phyloP scores from a whole-genome alignment of 2,888 invertebrate genomes.

The Herminia tarsipennalis region DNA sequence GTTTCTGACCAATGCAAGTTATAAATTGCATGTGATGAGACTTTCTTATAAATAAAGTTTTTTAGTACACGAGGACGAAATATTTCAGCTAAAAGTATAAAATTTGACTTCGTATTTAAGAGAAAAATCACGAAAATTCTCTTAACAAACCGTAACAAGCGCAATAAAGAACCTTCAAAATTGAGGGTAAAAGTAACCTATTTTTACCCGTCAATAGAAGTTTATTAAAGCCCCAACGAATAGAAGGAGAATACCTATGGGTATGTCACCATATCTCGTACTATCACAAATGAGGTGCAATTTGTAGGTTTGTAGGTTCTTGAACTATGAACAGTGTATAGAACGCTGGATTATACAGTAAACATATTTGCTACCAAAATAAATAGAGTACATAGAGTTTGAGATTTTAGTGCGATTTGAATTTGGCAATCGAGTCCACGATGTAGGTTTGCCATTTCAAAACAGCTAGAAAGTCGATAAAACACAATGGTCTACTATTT shows the following conservation, averaged over 20 bases:
- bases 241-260: too few relatives aligned
- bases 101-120: too few relatives aligned
- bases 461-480: constrained; percentile 18
- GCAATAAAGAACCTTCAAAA: constrained; percentile 1
- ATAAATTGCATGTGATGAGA: too few relatives aligned
- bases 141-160: constrained; percentile 6
- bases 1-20: too few relatives aligned
- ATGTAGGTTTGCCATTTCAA: background rate
- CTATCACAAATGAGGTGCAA: background rate
- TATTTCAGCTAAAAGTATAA: too few relatives aligned
- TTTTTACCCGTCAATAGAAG: constrained; percentile 11
- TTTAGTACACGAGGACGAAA: too few relatives aligned
- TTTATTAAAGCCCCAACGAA: background rate
- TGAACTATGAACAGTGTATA: too few relatives aligned
- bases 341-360: too few relatives aligned
- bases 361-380: too few relatives aligned
- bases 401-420: background rate
- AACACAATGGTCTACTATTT: constrained; percentile 20
- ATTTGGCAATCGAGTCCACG: background rate
- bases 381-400: background rate
- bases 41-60: too few relatives aligned
- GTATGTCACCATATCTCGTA: too few relatives aligned
- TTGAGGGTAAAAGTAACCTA: constrained; percentile 1
- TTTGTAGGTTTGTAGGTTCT: too few relatives aligned
- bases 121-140: constrained; percentile 2